Evolutionary conservation across 2,113 vertebrate species (phyloP), one percentile per base, ranked within the genome.

Genomic region (Xerus inauris): DNA sequence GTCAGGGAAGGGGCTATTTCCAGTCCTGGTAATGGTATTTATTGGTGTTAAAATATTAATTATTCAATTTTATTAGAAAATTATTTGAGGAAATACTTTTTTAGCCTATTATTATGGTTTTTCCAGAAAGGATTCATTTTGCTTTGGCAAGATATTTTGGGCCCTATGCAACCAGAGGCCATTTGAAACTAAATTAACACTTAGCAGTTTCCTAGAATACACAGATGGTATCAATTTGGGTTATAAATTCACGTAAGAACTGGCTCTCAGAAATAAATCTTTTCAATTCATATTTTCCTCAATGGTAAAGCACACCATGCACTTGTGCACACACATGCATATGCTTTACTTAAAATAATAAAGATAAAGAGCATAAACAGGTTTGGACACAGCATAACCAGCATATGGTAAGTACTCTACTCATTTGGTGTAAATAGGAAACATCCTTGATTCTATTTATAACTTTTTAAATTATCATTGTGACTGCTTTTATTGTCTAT

Each of bases 381-480:
- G 8, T 65, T 83, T 86, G 38, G 24, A 4, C 64, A 73, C 16
- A 93, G 59, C 17, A 62, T 19, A 82, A 72, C 7, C 38, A 4
- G 54, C 80, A 38, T 3, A 22, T 42, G 28, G 5, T 57, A 84
- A 85, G 9, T 71, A 77, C 45, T 79, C 10, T 64, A 47, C 42
- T 95, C 26, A 59, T n/a, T 20, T 47, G 19, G 8, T 42, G 26
- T 6, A n/a, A n/a, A n/a, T n/a, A n/a, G n/a, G n/a, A n/a, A n/a
- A n/a, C n/a, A n/a, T 84, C 20, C 20, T 69, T 20, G 64, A 45
- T 1, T 65, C 9, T 20, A 73, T 89, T 94, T 86, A 35, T n/a
- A 47, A 19, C 83, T 62, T 67, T 86, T 83, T 94, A 11, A 93
- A 71, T 96, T 93, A 54, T 59, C 69, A 32, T 65, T 83, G 42